phyloP scores from a whole-genome alignment of 2,888 invertebrate species.

The Sepioteuthis lessoniana region DNA sequence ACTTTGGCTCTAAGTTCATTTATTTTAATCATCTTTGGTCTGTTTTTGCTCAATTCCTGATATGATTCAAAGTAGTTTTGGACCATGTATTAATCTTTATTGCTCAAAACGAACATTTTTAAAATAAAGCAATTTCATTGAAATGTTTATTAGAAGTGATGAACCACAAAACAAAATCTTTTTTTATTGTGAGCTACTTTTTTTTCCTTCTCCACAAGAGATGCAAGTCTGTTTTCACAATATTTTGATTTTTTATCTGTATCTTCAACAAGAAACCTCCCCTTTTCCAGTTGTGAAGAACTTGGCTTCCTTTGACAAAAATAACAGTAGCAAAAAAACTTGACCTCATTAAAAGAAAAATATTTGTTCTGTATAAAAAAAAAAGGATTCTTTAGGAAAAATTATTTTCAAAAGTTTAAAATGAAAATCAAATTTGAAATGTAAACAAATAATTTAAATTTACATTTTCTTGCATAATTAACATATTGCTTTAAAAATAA shows the following conservation, averaged over 20 bases:
- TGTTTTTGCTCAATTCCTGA: conserved; percentile 18
- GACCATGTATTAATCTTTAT: background rate
- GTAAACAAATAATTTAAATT: too few relatives aligned
- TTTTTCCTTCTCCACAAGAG: background rate
- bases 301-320: background rate
- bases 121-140: background rate
- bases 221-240: conserved; percentile 13
- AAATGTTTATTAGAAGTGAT: background rate
- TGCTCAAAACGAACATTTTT: background rate
- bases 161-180: background rate
- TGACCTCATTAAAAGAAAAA: background rate
- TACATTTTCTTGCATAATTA: too few relatives aligned
- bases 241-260: background rate
- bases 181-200: background rate
- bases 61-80: background rate
- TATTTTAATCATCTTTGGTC: background rate
- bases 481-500: too few relatives aligned
- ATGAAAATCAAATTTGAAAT: too few relatives aligned
- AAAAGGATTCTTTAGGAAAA: background rate
- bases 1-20: background rate
- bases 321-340: background rate
- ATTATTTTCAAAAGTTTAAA: background rate
- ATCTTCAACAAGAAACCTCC: background rate
- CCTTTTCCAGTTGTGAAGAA: background rate
- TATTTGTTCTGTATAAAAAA: background rate